These are phyloP conservation scores for Andrena bucephala DNA, from an alignment of 2,888 invertebrate species.

Conservation along the genomic window DNA sequence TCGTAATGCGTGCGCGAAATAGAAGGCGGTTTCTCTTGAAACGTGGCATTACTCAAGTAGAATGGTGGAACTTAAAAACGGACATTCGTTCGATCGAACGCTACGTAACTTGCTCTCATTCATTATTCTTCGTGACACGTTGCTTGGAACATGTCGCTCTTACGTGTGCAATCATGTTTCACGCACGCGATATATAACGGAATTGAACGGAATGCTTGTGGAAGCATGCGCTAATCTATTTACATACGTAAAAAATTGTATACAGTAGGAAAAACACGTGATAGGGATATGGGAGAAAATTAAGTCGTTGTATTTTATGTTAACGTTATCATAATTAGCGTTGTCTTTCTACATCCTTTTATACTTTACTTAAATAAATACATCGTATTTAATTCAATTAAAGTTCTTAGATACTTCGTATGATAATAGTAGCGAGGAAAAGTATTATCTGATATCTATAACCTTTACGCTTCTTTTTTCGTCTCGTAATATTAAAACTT, in stretches of 20 bases:
- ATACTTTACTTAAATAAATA: too few relatives aligned
- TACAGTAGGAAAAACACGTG: too few relatives aligned
- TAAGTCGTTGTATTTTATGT: too few relatives aligned
- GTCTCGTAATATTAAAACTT: not conserved
- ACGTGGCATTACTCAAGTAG: conserved; percentile 26
- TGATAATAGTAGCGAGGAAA: too few relatives aligned
- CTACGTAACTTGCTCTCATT: conserved; percentile 14
- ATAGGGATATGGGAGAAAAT: too few relatives aligned
- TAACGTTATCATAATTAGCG: too few relatives aligned
- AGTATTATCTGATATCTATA: not conserved
- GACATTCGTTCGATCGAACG: not conserved
- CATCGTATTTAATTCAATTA: too few relatives aligned
- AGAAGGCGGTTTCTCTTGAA: conserved; percentile 22
- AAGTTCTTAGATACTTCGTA: not conserved
- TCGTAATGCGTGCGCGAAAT: conserved; percentile 30
- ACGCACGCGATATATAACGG: too few relatives aligned
- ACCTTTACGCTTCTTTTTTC: not conserved
- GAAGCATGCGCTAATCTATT: too few relatives aligned
- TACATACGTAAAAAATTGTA: too few relatives aligned
- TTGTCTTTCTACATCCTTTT: too few relatives aligned
- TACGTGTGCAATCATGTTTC: not conserved
- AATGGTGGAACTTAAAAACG: not conserved
- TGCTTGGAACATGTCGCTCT: not conserved
- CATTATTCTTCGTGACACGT: conserved; percentile 9
- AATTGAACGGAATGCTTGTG: too few relatives aligned